Base-by-base conservation (phyloP, 2,113 vertebrate genomes). In the Rissa tridactyla region DNA sequence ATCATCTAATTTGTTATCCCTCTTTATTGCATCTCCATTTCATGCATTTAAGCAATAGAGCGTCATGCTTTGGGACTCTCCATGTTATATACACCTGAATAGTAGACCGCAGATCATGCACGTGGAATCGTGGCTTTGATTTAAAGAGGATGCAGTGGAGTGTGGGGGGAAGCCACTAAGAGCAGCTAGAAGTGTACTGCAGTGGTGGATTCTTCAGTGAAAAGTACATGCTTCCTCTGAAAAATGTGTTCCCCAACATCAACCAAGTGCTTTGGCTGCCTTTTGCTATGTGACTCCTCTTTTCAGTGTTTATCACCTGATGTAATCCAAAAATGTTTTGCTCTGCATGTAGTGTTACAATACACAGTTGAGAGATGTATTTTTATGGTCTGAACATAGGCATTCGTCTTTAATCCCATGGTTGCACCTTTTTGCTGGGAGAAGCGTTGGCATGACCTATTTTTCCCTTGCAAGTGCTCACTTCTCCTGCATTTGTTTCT, bases 391-490 rank as follows among this genome's bases (percentile, higher is more conserved):
- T 91, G 61, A 68, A 30, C 15, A 1, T 27, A 68, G 52, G 9
- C 47, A 20, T 32, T 72, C 44, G 66, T 79, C n/a, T 82, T 65
- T 61, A 93, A 57, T 93, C 25, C 66, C 10, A 19, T 4, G 5
- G 57, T 76, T 85, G 65, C 27, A 65, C 49, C 54, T 91, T 85
- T 78, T 85, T 93, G 52, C 66, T 69, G 49, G 47, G 73, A 57
- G 46, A 94, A 80, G 51, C 19, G 11, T 85, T 95, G 75, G 9
- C 82, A 8, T 88, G 92, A 93, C 96, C 84, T 94, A 42, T 95
- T 96, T 97, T 95, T 82, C 20, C 54, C 42, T 90, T 65, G 25
- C 54, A 94, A 75, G 70, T 73, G 82, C 75, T 96, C 11, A 9
- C 80, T 91, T 93, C 78, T 87, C 9, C 38, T 60, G 78, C 5